Percentiles rank a stretch among this genome's conserved stretches.
These are phyloP conservation scores for Hyposoter didymator DNA, from an alignment of 2,888 invertebrate species.

Conservation along the genomic window DNA sequence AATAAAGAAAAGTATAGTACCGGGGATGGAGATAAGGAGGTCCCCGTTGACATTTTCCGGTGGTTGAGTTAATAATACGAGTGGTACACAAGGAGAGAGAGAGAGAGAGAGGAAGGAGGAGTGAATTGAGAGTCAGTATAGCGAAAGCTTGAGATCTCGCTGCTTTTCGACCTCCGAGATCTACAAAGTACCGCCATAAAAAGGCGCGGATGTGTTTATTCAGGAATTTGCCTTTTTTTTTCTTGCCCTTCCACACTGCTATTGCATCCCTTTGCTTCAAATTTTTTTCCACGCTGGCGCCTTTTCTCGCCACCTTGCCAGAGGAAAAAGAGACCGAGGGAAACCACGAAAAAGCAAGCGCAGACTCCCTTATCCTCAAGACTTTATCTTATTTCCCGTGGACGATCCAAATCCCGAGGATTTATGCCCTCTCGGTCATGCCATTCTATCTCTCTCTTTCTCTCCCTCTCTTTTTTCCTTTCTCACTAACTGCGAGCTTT, in stretches of 20 bases:
- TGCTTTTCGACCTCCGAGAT: slow-evolving; percentile 68
- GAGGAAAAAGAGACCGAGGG: slow-evolving; percentile 26
- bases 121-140: slow-evolving; percentile 20
- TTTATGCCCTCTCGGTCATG: slow-evolving; percentile 81
- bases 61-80: slow-evolving; percentile 84
- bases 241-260: slow-evolving; percentile 65
- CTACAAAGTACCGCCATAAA: slow-evolving; percentile 81
- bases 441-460: slow-evolving; percentile 34
- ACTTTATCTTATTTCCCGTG: slow-evolving; percentile 83
- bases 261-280: slow-evolving; percentile 53
- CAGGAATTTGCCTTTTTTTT: slow-evolving; percentile 82
- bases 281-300: slow-evolving; percentile 60
- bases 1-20: slow-evolving; percentile 78
- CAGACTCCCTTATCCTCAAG: slow-evolving; percentile 69
- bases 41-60: slow-evolving; percentile 83
- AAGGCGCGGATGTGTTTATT: slow-evolving; percentile 83
- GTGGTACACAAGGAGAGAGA: slow-evolving; percentile 78
- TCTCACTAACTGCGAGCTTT: slow-evolving; percentile 41
- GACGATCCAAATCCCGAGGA: slow-evolving; percentile 79
- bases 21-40: slow-evolving; percentile 77
- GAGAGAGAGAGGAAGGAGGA: slow-evolving; percentile 30
- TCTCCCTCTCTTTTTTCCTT: slow-evolving; percentile 36
- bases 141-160: slow-evolving; percentile 39
- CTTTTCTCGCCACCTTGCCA: slow-evolving; percentile 60
- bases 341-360: slow-evolving; percentile 53